Evolutionary conservation across 2,113 vertebrate genomes (phyloP).

Genomic region (Oriolus oriolus): DNA sequence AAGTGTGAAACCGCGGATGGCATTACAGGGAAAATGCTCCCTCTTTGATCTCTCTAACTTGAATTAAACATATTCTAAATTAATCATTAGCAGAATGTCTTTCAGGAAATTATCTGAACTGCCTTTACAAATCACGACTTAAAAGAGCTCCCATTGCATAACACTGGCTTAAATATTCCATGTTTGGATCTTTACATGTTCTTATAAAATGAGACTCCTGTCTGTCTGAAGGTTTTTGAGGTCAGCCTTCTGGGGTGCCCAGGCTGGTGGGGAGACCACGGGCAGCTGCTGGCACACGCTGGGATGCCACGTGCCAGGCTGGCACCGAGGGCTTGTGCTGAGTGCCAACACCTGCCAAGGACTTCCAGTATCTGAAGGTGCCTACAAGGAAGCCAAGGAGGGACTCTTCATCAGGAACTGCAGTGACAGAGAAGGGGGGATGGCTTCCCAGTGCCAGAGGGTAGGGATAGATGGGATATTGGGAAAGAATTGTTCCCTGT

Average conservation of each 20-base stretch:
- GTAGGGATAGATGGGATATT: rapidly evolving
- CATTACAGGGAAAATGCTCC: not conserved
- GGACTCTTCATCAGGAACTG: not conserved
- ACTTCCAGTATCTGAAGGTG: rapidly evolving
- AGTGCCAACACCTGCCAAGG: rapidly evolving
- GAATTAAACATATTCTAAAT: conserved; percentile 60
- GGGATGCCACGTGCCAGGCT: not conserved
- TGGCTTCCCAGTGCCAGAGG: not conserved
- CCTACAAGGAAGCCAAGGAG: not conserved
- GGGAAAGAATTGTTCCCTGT: not conserved
- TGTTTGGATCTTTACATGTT: not conserved
- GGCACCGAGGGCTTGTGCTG: rapidly evolving
- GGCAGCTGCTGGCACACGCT: rapidly evolving
- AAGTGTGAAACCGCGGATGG: not conserved
- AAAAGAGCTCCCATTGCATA: conserved; percentile 1
- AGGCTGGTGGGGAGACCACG: rapidly evolving
- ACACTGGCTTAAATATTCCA: not conserved
- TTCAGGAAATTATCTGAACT: conserved; percentile 24
- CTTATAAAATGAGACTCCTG: not conserved
- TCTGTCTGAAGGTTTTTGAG: not conserved
- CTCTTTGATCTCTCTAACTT: conserved; percentile 52
- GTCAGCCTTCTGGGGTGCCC: not conserved
- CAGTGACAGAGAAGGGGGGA: not conserved
- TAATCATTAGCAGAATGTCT: conserved; percentile 39
- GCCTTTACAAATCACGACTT: conserved; percentile 42